A percentile compares a stretch with the other conserved stretches of the same genome.
Conservation (phyloP, 2,797 vertebrate species). For the Neoniphon sammara region DNA sequence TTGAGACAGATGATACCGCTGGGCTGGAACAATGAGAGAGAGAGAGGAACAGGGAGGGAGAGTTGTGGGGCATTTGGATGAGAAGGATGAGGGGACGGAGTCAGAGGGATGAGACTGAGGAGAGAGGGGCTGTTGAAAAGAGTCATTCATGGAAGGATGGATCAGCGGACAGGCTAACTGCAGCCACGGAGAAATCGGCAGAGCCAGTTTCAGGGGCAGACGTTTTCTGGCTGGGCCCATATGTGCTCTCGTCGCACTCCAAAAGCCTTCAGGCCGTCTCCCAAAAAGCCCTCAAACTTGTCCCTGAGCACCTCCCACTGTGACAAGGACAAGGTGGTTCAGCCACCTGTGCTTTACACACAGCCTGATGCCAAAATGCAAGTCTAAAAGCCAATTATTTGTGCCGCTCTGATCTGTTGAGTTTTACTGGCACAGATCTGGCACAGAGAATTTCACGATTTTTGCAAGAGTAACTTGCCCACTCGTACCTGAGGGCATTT, state of each 20-base stretch:
- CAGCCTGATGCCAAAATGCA: conserved; percentile 20
- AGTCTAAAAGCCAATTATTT: conserved; percentile 18
- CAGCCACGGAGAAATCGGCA: conserved; percentile 50
- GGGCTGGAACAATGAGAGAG: conserved; percentile 49
- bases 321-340: conserved; percentile 63
- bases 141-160: conserved; percentile 66
- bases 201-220: conserved; percentile 53
- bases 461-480: no score
- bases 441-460: no score
- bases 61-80: conserved; percentile 42
- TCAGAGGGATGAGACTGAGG: conserved; percentile 29
- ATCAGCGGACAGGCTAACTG: conserved; percentile 44
- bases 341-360: conserved; percentile 61
- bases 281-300: conserved; percentile 69
- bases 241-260: conserved; percentile 69
- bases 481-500: no score
- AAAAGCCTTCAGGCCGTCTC: conserved; percentile 59
- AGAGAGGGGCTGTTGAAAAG: conserved; percentile 59
- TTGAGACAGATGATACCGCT: conserved; percentile 61
- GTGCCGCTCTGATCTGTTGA: background rate
- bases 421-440: background rate
- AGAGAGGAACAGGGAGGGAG: conserved; percentile 21
- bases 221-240: conserved; percentile 65
- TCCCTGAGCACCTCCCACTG: conserved; percentile 38
- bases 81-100: conserved; percentile 51